Percentiles rank a stretch among this genome's conserved stretches.
Conservation (phyloP, 2,888 invertebrate species). For the Apeira syringaria region DNA sequence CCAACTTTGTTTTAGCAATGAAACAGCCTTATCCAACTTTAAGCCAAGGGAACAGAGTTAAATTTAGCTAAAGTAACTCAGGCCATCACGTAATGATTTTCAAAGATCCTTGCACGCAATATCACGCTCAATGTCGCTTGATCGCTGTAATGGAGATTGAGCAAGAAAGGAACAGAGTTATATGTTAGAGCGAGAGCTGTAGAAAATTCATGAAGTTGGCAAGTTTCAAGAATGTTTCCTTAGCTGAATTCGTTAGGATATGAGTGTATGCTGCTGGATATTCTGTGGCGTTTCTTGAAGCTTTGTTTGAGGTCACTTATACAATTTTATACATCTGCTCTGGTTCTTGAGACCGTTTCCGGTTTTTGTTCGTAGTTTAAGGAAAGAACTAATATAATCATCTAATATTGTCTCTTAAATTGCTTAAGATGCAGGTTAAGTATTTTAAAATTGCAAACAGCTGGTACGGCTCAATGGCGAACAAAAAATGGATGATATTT, state of each 20-base stretch:
- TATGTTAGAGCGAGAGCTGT: conserved; percentile 35
- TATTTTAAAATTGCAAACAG: conserved; percentile 14
- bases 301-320: conserved; percentile 4
- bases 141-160: conserved; percentile 76
- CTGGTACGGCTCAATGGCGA: conserved; percentile 8
- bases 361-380: not conserved
- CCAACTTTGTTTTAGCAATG: conserved; percentile 29
- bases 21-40: conserved; percentile 21
- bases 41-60: conserved; percentile 22
- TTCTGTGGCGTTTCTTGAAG: not conserved
- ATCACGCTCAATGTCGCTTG: conserved; percentile 77
- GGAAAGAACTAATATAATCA: too few species aligned
- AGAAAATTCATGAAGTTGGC: conserved; percentile 66
- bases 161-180: conserved; percentile 43
- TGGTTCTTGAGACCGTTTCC: not conserved
- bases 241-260: conserved; percentile 28
- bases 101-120: conserved; percentile 55
- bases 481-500: too few species aligned
- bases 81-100: conserved; percentile 17
- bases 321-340: not conserved
- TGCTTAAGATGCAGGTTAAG: conserved; percentile 6
- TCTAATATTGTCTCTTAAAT: conserved; percentile 1
- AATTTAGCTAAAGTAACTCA: conserved; percentile 23
- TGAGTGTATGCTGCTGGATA: conserved; percentile 7
- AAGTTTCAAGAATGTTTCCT: conserved; percentile 49